Conservation (phyloP, 2,113 vertebrate genomes). For the Beaufortia kweichowensis region DNA sequence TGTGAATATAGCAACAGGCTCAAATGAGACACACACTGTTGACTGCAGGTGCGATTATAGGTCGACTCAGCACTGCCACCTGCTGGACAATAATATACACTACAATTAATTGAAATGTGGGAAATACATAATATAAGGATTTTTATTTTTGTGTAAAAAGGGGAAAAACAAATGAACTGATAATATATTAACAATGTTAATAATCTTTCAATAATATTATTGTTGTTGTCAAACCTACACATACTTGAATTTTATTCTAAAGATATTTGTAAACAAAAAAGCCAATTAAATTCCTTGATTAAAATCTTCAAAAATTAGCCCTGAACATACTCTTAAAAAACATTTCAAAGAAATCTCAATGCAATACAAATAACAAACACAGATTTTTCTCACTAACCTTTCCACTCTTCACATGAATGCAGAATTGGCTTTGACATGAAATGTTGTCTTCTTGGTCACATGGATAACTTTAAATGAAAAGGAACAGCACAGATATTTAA, state of each 20-base stretch:
- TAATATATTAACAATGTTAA: too few relatives aligned
- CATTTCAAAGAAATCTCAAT: neutral
- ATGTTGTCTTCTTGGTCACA: neutral
- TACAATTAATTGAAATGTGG: neutral
- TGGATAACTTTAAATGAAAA: neutral
- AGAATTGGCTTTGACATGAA: neutral
- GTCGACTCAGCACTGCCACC: constrained; percentile 41
- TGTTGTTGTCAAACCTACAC: too few relatives aligned
- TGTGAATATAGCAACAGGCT: neutral
- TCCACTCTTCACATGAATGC: neutral
- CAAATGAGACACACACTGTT: neutral
- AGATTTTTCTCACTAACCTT: neutral
- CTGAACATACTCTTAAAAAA: neutral
- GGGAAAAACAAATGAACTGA: too few relatives aligned
- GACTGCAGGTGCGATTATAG: neutral
- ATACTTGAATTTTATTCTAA: too few relatives aligned
- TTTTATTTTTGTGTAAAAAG: neutral
- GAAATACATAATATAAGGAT: neutral
- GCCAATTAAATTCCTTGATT: neutral
- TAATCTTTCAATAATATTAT: too few relatives aligned
- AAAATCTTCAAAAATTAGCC: neutral
- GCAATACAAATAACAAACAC: neutral
- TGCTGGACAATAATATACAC: constrained; percentile 27
- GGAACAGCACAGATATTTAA: neutral
- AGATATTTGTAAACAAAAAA: too few relatives aligned